These are phyloP conservation scores for Tenthredo scrophulariae DNA, from an alignment of 2,888 invertebrate genomes.

Conservation along the genomic window DNA sequence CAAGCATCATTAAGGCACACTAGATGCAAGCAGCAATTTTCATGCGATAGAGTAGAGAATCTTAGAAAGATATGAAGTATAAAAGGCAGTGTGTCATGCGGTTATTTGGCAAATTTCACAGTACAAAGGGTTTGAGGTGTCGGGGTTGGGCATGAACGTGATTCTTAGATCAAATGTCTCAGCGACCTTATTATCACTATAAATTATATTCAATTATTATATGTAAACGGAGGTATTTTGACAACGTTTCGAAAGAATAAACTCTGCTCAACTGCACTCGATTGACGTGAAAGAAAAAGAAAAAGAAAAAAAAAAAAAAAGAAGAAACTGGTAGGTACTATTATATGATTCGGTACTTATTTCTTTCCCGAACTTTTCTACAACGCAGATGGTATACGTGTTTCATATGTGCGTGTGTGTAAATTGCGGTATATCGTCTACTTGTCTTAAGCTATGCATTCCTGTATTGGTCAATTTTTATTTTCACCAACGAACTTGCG, in stretches of 20 bases:
- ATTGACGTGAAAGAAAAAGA: neutral
- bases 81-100: conserved; percentile 47
- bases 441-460: conserved; percentile 51
- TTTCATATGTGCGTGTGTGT: conserved; percentile 41
- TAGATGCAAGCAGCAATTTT: conserved; percentile 36
- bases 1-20: conserved; percentile 44
- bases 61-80: conserved; percentile 44
- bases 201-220: neutral
- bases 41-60: conserved; percentile 48
- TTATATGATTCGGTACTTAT: neutral
- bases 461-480: conserved; percentile 26
- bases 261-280: conserved; percentile 14
- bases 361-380: neutral
- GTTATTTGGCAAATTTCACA: conserved; percentile 27
- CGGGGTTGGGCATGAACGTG: conserved; percentile 76
- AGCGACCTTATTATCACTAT: conserved; percentile 72
- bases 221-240: neutral
- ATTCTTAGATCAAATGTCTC: conserved; percentile 77
- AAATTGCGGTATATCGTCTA: conserved; percentile 47
- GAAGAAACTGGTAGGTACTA: neutral
- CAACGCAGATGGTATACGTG: conserved; percentile 25
- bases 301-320: neutral
- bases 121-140: conserved; percentile 62
- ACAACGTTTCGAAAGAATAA: neutral
- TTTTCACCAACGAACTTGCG: conserved; percentile 20